These are phyloP conservation scores for Samia ricini DNA, from an alignment of 1,140 invertebrate genomes.

Conservation along the genomic window DNA sequence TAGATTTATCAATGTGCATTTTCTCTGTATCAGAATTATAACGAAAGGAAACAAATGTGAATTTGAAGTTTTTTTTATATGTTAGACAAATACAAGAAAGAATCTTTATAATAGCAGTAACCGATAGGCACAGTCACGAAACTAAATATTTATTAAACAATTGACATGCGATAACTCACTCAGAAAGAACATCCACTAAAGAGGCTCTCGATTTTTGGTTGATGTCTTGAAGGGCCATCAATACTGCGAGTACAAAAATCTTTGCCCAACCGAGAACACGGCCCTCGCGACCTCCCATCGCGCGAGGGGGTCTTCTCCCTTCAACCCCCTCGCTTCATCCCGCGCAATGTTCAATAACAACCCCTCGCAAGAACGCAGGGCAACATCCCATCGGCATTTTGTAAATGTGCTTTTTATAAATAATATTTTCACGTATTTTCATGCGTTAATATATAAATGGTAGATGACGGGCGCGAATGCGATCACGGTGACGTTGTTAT, in stretches of 20 bases:
- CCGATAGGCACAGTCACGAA: not conserved
- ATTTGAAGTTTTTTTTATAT: too few relatives aligned
- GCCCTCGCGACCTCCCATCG: not conserved
- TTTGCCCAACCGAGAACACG: not conserved
- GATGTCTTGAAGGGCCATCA: conserved; percentile 3
- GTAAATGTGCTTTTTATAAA: too few relatives aligned
- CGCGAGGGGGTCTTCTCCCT: not conserved
- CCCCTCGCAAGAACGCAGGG: not conserved
- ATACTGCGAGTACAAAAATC: conserved; percentile 1
- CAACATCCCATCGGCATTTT: not conserved
- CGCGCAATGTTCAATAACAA: not conserved
- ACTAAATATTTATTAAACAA: not conserved
- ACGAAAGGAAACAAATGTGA: too few relatives aligned
- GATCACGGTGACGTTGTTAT: too few relatives aligned
- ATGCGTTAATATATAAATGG: too few relatives aligned
- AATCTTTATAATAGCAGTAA: too few relatives aligned
- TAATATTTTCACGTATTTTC: too few relatives aligned
- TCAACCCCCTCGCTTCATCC: not conserved
- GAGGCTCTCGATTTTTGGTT: not conserved
- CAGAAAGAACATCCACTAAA: not conserved
- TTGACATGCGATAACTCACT: not conserved
- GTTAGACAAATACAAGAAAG: too few relatives aligned
- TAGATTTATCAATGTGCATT: too few relatives aligned
- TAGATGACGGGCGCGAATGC: too few relatives aligned
- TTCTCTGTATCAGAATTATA: too few relatives aligned